Percentiles rank a stretch among this genome's conserved stretches.
These are phyloP conservation scores for Heloderma charlesbogerti DNA, from an alignment of 2,113 vertebrate species.

Conservation along the genomic window DNA sequence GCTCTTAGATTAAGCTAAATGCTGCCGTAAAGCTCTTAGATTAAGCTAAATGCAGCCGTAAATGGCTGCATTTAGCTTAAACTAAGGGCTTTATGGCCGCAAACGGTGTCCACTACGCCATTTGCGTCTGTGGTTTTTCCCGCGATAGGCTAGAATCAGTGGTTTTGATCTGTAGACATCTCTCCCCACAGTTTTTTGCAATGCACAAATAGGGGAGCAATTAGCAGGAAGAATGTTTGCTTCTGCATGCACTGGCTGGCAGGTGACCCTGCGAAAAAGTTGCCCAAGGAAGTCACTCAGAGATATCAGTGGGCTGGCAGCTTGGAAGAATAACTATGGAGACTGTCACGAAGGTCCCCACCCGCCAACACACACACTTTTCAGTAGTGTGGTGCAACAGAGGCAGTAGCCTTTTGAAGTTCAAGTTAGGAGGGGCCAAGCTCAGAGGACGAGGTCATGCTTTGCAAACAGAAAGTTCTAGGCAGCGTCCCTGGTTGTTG, in stretches of 20 bases:
- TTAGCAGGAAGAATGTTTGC: neutral
- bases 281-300: neutral
- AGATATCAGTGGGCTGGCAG: neutral
- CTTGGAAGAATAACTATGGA: neutral
- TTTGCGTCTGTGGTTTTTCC: no score
- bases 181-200: neutral
- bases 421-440: neutral
- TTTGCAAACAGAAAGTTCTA: neutral
- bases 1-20: no score
- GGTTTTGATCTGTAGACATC: neutral
- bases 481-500: neutral
- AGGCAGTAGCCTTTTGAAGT: neutral
- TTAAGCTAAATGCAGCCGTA: no score
- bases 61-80: no score
- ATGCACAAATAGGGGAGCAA: neutral
- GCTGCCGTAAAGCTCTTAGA: no score
- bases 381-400: neutral
- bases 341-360: neutral
- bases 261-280: neutral
- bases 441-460: neutral
- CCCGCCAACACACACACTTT: neutral
- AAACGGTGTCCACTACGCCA: no score
- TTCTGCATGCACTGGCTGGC: neutral
- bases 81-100: no score
- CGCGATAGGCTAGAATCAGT: no score